Percentiles rank a stretch among this genome's conserved stretches.
Conservation (phyloP, 35 echinoderm and acorn worm genomes). For the Diadema setosum region DNA sequence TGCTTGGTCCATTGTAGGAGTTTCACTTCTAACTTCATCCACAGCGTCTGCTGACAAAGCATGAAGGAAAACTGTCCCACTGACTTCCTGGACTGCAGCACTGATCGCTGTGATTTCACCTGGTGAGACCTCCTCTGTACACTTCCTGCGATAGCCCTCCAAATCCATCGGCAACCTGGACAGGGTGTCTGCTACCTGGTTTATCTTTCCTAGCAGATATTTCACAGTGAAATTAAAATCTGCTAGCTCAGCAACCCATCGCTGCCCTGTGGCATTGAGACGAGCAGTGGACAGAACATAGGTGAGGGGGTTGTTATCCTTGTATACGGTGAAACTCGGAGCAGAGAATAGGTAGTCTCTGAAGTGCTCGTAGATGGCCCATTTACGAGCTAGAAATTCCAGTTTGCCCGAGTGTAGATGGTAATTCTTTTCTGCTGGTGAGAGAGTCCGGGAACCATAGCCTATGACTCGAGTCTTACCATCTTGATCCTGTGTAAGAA, state of each 20-base stretch:
- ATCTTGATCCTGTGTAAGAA: slow-evolving; percentile 19
- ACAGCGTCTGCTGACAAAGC: neutral
- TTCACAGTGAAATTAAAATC: slow-evolving; percentile 12
- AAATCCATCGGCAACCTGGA: too few species aligned
- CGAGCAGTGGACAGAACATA: neutral
- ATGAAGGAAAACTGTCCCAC: neutral
- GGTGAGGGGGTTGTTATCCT: slow-evolving; percentile 12
- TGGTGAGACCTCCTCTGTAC: neutral
- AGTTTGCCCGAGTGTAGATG: slow-evolving; percentile 44
- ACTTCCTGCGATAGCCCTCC: neutral
- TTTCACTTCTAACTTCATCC: too few species aligned
- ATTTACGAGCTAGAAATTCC: slow-evolving; percentile 45
- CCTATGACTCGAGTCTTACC: neutral
- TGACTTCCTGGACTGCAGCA: neutral
- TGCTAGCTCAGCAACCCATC: slow-evolving; percentile 29
- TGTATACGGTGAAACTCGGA: neutral
- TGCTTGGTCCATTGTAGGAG: neutral
- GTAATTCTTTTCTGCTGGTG: slow-evolving; percentile 29
- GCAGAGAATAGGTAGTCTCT: slow-evolving; percentile 22
- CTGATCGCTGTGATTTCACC: neutral
- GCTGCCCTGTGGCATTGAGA: slow-evolving; percentile 24
- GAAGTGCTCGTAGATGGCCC: slow-evolving; percentile 38
- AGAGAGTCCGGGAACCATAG: neutral
- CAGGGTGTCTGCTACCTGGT: neutral
- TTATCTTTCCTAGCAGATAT: neutral